These are phyloP conservation scores for Anastrepha ludens DNA, from an alignment of 1,140 invertebrate genomes.

Conservation along the genomic window DNA sequence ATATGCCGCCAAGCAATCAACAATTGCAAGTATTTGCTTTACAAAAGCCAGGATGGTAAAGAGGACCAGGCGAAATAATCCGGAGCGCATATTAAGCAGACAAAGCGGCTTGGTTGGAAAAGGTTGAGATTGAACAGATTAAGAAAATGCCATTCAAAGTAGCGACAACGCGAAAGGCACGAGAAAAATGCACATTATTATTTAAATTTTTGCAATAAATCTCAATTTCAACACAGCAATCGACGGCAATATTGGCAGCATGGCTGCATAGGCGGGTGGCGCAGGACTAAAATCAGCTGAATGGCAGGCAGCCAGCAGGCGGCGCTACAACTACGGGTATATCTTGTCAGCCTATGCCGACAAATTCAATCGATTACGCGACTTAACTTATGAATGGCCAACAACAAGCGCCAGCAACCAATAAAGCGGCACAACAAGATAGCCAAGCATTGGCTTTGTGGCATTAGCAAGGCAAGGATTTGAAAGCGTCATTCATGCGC, in stretches of 20 bases:
- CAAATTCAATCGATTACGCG: slow-evolving; percentile 73
- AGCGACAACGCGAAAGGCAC: neutral
- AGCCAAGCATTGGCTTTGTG: neutral
- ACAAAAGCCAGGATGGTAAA: neutral
- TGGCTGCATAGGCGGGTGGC: neutral
- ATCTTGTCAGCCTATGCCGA: slow-evolving; percentile 62
- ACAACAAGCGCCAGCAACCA: neutral
- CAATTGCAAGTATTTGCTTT: neutral
- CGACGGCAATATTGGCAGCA: slow-evolving; percentile 46
- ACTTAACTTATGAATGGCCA: slow-evolving; percentile 72
- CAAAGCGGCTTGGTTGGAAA: neutral
- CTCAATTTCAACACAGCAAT: slow-evolving; percentile 72
- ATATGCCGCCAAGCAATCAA: neutral
- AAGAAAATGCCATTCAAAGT: slow-evolving; percentile 36
- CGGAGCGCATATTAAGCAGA: slow-evolving; percentile 33
- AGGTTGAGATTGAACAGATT: slow-evolving; percentile 49
- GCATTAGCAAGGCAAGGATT: slow-evolving; percentile 16
- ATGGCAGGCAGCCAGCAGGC: neutral
- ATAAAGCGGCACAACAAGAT: neutral
- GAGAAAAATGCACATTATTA: slow-evolving; percentile 66
- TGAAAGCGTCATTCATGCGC: neutral
- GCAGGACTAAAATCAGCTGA: slow-evolving; percentile 14
- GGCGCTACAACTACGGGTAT: neutral
- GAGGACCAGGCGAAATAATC: neutral
- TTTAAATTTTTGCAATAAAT: slow-evolving; percentile 73